phyloP scores from a whole-genome alignment of 1,140 invertebrate genomes.

The Temnothorax nylanderi region DNA sequence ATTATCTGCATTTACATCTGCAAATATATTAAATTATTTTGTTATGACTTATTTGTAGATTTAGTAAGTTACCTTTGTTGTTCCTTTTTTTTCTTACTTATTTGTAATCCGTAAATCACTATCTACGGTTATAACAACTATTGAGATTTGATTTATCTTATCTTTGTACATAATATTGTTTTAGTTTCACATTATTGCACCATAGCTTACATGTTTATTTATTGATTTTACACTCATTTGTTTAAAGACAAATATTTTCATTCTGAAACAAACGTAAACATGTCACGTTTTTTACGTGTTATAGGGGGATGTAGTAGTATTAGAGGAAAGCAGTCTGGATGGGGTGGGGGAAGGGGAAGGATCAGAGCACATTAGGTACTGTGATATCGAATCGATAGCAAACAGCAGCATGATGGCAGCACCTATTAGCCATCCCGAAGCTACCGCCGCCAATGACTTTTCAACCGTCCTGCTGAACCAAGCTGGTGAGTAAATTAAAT shows the following conservation, averaged over 20 bases:
- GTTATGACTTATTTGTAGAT: background rate
- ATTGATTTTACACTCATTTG: background rate
- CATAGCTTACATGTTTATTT: background rate
- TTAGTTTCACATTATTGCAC: background rate
- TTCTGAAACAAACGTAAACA: background rate
- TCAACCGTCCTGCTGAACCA: slow-evolving; percentile 86
- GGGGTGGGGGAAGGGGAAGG: slow-evolving; percentile 84
- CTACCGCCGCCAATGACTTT: slow-evolving; percentile 86
- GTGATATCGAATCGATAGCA: slow-evolving; percentile 85
- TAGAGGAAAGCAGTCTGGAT: slow-evolving; percentile 86
- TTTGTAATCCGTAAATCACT: background rate
- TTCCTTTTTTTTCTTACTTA: too few species aligned
- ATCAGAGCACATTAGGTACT: slow-evolving; percentile 86
- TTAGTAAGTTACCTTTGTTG: too few species aligned
- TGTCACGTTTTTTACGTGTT: slow-evolving; percentile 66
- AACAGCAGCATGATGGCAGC: slow-evolving; percentile 86
- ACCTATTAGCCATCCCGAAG: slow-evolving; percentile 85
- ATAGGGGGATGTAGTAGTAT: slow-evolving; percentile 86
- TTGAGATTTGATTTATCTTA: background rate
- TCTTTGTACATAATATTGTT: background rate
- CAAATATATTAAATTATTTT: background rate
- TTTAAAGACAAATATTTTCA: background rate
- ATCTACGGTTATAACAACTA: background rate
- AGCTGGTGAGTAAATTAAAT: slow-evolving; percentile 79
- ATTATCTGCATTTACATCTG: background rate